Percentiles rank a stretch among this genome's conserved stretches.
Evolutionary conservation across 2,797 vertebrate genomes (phyloP).

Genomic region (Rhyacichthys aspro): DNA sequence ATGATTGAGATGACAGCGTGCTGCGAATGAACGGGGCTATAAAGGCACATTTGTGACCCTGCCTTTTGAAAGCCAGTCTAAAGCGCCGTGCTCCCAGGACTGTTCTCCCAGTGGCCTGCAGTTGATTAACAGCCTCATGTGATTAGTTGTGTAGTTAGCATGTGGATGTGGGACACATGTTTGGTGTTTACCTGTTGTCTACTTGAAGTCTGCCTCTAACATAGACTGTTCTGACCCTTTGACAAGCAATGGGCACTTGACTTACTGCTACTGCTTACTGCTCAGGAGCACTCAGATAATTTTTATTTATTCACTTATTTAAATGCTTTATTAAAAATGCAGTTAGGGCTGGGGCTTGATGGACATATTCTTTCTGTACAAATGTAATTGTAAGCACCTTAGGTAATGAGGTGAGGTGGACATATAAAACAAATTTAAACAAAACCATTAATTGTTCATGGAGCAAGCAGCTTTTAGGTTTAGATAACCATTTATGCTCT

Average conservation of each 20-base stretch:
- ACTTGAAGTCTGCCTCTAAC: not conserved
- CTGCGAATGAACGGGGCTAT: not conserved
- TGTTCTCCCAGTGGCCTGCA: not conserved
- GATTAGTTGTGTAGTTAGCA: not conserved
- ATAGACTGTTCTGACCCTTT: not conserved
- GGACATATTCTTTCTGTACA: too few relatives aligned
- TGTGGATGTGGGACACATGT: not conserved
- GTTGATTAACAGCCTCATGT: constrained; percentile 1
- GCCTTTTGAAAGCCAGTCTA: not conserved
- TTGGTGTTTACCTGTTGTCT: not conserved
- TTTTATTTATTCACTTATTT: not conserved
- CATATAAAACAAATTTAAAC: not conserved
- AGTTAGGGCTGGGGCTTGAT: too few relatives aligned
- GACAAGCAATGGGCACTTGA: not conserved
- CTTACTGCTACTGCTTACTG: not conserved
- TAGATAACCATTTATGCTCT: not conserved
- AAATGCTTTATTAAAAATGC: too few relatives aligned
- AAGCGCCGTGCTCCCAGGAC: too few relatives aligned
- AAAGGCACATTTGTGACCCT: not conserved
- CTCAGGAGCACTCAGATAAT: too few relatives aligned
- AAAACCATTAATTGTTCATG: not conserved
- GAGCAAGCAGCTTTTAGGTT: not conserved
- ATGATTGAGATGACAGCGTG: not conserved
- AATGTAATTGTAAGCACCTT: too few relatives aligned
- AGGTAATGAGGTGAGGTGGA: not conserved